Percentiles rank a stretch among this genome's conserved stretches.
These are phyloP conservation scores for Acrocephalus scirpaceus DNA, from an alignment of 2,797 vertebrate genomes.

Conservation along the genomic window DNA sequence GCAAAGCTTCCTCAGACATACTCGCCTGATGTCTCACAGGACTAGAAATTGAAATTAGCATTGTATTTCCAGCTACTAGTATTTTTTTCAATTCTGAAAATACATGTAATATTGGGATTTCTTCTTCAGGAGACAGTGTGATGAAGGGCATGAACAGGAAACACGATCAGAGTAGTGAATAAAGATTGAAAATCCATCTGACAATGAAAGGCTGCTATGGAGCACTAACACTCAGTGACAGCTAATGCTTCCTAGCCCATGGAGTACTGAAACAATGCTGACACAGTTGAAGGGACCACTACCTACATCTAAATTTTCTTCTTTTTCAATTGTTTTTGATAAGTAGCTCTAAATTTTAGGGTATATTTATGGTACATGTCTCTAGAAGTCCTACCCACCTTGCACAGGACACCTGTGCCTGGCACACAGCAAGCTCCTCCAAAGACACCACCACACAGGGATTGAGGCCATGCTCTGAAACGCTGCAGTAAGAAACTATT, in stretches of 20 bases:
- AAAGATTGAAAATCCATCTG: background rate
- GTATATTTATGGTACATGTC: rapidly evolving
- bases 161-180: background rate
- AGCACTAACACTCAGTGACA: background rate
- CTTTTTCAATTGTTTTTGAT: background rate
- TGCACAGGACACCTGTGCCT: background rate
- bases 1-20: background rate
- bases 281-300: background rate
- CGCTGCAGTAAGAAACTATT: background rate
- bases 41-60: background rate
- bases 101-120: background rate
- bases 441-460: background rate
- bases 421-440: background rate
- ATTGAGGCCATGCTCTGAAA: background rate
- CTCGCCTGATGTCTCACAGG: background rate
- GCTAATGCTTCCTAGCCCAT: background rate
- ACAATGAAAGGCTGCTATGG: background rate
- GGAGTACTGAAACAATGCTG: background rate
- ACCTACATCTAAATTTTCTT: background rate
- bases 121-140: background rate
- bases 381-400: background rate
- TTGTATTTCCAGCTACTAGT: background rate
- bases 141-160: background rate
- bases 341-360: background rate
- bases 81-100: background rate